phyloP scores from a whole-genome alignment of 2,888 invertebrate genomes.

The Eupithecia insigniata region DNA sequence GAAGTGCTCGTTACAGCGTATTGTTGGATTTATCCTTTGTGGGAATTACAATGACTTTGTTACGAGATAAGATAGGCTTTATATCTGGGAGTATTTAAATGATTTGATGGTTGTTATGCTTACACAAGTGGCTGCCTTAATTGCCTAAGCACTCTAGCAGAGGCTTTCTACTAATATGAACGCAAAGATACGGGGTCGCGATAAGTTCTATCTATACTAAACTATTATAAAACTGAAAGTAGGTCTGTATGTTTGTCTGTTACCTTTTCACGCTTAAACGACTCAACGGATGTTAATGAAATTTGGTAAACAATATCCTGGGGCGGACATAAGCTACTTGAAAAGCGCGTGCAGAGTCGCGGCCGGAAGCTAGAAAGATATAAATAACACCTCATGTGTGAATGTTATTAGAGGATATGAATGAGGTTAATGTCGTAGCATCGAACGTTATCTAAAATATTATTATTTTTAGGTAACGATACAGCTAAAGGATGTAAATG shows the following conservation, averaged over 20 bases:
- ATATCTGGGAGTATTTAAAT: slow-evolving; percentile 36
- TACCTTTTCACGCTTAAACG: too few relatives aligned
- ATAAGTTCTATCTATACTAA: neutral
- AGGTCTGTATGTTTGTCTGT: too few relatives aligned
- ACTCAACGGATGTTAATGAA: too few relatives aligned
- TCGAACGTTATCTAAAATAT: neutral
- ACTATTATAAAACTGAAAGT: too few relatives aligned
- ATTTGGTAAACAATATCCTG: too few relatives aligned
- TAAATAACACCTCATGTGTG: too few relatives aligned
- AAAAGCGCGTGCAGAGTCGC: too few relatives aligned
- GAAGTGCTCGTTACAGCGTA: slow-evolving; percentile 57
- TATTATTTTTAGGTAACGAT: slow-evolving; percentile 89
- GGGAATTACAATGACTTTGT: slow-evolving; percentile 51
- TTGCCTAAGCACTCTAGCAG: neutral
- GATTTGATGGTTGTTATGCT: slow-evolving; percentile 28
- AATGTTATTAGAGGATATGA: too few relatives aligned
- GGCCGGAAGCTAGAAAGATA: too few relatives aligned
- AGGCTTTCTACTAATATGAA: neutral
- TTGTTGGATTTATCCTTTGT: slow-evolving; percentile 60
- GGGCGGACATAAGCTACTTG: too few relatives aligned
- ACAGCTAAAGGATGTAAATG: slow-evolving; percentile 95
- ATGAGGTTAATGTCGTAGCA: neutral
- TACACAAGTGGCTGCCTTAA: slow-evolving; percentile 7
- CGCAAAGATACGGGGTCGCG: neutral
- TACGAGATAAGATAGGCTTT: slow-evolving; percentile 52